Evolutionary conservation across 2,113 vertebrate genomes (phyloP).

Genomic region (Notiomystis cincta): DNA sequence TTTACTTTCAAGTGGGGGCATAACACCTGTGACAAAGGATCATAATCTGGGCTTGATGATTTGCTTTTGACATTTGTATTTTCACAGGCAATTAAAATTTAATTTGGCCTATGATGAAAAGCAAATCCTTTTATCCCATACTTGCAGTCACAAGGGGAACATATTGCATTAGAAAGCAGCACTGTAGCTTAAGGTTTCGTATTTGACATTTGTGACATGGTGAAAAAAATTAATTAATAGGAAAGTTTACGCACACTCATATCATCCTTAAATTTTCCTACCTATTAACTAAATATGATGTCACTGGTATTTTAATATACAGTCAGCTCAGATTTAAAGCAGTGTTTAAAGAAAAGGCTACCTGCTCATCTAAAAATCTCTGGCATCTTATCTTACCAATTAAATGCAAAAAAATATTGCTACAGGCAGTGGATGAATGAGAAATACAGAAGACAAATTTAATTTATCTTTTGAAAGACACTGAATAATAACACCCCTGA

Average conservation of each 20-base stretch:
- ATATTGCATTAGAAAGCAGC: conserved; percentile 52
- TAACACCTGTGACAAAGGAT: conserved; percentile 40
- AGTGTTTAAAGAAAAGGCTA: neutral
- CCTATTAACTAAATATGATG: neutral
- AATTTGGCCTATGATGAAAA: conserved; percentile 71
- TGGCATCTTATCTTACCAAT: neutral
- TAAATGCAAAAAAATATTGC: neutral
- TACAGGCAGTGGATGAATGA: neutral
- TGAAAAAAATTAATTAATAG: conserved; percentile 22
- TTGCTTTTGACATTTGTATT: conserved; percentile 75
- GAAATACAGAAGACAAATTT: neutral
- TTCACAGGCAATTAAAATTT: conserved; percentile 76
- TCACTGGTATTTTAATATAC: neutral
- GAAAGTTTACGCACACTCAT: rapidly evolving
- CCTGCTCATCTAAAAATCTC: neutral
- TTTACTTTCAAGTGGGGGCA: conserved; percentile 55
- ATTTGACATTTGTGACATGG: neutral
- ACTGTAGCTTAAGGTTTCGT: conserved; percentile 48
- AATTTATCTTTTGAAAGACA: neutral
- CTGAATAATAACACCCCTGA: neutral
- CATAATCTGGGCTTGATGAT: conserved; percentile 54
- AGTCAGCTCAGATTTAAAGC: neutral
- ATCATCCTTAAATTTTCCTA: neutral
- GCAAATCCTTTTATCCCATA: conserved; percentile 71
- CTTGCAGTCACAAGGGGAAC: conserved; percentile 44